phyloP scores from a whole-genome alignment of 23 tunicate genomes.

The Ascidia mentula region DNA sequence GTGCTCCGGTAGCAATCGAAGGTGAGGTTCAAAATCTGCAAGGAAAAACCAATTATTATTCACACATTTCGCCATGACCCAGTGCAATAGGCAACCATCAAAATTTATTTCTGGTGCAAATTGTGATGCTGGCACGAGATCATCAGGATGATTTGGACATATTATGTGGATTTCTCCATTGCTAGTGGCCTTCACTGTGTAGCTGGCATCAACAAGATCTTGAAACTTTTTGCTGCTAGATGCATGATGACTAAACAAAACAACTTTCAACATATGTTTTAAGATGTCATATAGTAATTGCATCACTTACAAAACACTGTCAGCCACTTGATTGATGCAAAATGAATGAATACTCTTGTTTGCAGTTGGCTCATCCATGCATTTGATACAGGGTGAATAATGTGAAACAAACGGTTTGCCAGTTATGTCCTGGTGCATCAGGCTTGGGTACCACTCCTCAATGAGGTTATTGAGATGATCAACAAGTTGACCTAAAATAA shows the following conservation, averaged over 20 bases:
- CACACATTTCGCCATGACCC: not conserved
- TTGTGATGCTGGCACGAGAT: constrained; percentile 19
- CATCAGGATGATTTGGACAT: constrained; percentile 36
- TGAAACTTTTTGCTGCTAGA: not conserved
- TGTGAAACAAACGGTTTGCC: constrained; percentile 46
- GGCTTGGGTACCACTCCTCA: constrained; percentile 71
- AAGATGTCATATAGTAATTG: not conserved
- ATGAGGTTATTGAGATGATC: constrained; percentile 51
- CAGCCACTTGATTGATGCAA: constrained; percentile 42
- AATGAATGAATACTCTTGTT: constrained; percentile 13
- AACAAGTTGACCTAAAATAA: constrained; percentile 42
- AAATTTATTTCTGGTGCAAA: constrained; percentile 58
- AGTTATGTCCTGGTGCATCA: constrained; percentile 29
- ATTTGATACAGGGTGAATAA: constrained; percentile 45
- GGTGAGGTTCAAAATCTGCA: constrained; percentile 37
- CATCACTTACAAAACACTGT: constrained; percentile 37
- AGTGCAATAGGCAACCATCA: constrained; percentile 20
- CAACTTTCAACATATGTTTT: not conserved
- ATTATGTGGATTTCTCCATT: not conserved
- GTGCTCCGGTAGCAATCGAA: constrained; percentile 22
- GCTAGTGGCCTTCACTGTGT: not conserved
- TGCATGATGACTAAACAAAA: not conserved
- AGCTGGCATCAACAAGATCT: not conserved
- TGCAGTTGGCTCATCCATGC: constrained; percentile 5
- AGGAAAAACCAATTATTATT: not conserved